Evolutionary conservation across 2,888 invertebrate genomes (phyloP).

Genomic region (Argyresthia albistria): DNA sequence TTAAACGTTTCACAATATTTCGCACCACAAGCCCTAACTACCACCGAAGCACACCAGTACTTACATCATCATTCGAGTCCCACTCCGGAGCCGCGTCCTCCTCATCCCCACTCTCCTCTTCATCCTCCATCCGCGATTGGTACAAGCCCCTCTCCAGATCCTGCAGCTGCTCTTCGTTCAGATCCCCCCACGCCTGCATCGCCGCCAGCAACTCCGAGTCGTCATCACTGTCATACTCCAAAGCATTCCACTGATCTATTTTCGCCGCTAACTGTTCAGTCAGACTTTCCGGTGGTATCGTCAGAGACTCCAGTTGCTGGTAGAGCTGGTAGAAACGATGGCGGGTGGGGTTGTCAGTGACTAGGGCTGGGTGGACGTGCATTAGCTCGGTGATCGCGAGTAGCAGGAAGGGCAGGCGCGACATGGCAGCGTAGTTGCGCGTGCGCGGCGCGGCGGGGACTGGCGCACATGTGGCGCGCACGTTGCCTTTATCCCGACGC

Average conservation of each 20-base stretch:
- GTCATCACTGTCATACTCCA: constrained; percentile 29
- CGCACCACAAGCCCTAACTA: background rate
- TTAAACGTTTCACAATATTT: too few relatives aligned
- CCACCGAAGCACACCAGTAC: constrained; percentile 15
- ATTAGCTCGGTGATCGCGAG: constrained; percentile 27
- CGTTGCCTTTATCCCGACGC: constrained; percentile 16
- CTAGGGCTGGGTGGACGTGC: constrained; percentile 33
- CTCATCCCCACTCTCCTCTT: constrained; percentile 23
- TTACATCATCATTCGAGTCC: constrained; percentile 52
- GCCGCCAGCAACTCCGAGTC: constrained; percentile 47
- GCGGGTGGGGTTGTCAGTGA: constrained; percentile 38
- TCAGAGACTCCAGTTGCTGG: constrained; percentile 45
- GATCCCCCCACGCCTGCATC: constrained; percentile 42
- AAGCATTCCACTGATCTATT: constrained; percentile 39
- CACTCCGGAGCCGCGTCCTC: constrained; percentile 32
- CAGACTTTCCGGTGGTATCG: constrained; percentile 14
- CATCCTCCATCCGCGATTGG: constrained; percentile 28
- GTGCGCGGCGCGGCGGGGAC: constrained; percentile 27
- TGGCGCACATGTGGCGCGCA: constrained; percentile 22
- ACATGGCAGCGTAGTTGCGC: constrained; percentile 44
- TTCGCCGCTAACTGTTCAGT: constrained; percentile 38
- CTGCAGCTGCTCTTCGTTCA: constrained; percentile 42
- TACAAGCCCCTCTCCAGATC: constrained; percentile 45
- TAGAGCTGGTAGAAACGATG: constrained; percentile 40
- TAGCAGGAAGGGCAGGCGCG: constrained; percentile 31